Base-by-base conservation (phyloP, 1,140 invertebrate species). In the Trichonephila clavata region DNA sequence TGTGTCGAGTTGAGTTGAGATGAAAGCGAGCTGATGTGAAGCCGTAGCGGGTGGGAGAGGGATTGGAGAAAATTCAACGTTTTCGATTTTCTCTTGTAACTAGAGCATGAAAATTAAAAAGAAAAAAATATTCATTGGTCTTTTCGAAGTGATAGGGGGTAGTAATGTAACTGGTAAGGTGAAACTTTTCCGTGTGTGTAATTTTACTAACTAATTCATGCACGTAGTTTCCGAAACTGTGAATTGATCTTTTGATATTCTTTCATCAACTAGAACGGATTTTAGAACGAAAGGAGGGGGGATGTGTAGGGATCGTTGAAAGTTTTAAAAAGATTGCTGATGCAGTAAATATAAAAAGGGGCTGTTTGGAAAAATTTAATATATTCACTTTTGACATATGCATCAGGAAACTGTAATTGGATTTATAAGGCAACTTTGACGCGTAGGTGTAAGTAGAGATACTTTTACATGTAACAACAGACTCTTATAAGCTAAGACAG, bases 81-180 rank as follows among this genome's bases (percentile, higher is more conserved):
- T 77, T 89, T 59, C 32, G 43, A 43, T 77, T 43, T 50, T 61
- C 84, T 61, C 87, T 50, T 89, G 61, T 89, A 68, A 89, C 32
- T 89, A 32, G 65, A 71, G 65, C 87, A 59, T 89, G 87, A 77
- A 89, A 89, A 89, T 89, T 89, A 89, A 89, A 89, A 50, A 50
- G 10, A 50, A 50, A 50, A 50, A 89, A 89, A 10, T 71, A 43
- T 89, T 32, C 24, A 65, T 89, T n/a, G 63, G 50, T n/a, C 27
- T 27, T 63, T 87, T 63, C 86, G 27, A 24, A 39, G 60, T n/a
- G 21, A 59, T 16, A 27, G 60, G 20, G 24, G 60, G 60, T 32
- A 27, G 71, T 16, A 13, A 32, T 63, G 61, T 6, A 20, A 18
- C 61, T 63, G 71, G 18, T 77, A 77, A 77, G 71, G 71, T 77